These are phyloP conservation scores for Rhopilema esculentum DNA, from an alignment of 30 jellyfish, hydroid and myxozoan genomes.

Conservation along the genomic window DNA sequence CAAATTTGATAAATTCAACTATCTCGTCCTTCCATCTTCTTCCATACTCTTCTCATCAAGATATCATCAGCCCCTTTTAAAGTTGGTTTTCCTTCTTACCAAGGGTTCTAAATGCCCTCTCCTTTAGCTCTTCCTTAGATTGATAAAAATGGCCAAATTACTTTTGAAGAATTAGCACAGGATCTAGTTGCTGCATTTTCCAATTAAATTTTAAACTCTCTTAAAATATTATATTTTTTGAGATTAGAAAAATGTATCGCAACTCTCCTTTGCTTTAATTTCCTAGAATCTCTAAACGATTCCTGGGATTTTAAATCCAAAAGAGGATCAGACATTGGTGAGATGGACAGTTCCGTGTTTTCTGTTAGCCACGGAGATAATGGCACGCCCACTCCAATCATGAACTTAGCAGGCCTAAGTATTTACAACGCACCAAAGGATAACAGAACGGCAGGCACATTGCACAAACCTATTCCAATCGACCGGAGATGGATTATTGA, in stretches of 20 bases:
- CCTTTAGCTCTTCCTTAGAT: too few species aligned
- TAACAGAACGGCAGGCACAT: not conserved
- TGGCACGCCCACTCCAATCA: conserved; percentile 57
- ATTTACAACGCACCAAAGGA: conserved; percentile 41
- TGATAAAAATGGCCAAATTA: too few species aligned
- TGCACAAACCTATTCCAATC: conserved; percentile 26
- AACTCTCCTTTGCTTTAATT: not conserved
- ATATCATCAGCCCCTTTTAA: too few species aligned
- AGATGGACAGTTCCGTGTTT: conserved; percentile 47
- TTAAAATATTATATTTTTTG: too few species aligned
- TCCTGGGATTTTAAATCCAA: conserved; percentile 56
- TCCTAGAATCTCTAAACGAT: conserved; percentile 61
- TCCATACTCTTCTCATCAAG: too few species aligned
- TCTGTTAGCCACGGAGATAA: conserved; percentile 24
- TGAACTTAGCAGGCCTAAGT: conserved; percentile 58
- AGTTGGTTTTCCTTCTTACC: too few species aligned
- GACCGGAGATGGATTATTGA: conserved; percentile 42
- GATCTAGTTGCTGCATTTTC: too few species aligned
- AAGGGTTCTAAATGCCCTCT: too few species aligned
- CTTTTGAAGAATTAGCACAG: too few species aligned
- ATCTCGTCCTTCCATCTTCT: too few species aligned
- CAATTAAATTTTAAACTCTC: too few species aligned
- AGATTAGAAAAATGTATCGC: not conserved
- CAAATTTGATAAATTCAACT: too few species aligned
- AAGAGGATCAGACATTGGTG: conserved; percentile 37